Evolutionary conservation across 1,140 invertebrate genomes (phyloP).

Genomic region (Chironomus tepperi): DNA sequence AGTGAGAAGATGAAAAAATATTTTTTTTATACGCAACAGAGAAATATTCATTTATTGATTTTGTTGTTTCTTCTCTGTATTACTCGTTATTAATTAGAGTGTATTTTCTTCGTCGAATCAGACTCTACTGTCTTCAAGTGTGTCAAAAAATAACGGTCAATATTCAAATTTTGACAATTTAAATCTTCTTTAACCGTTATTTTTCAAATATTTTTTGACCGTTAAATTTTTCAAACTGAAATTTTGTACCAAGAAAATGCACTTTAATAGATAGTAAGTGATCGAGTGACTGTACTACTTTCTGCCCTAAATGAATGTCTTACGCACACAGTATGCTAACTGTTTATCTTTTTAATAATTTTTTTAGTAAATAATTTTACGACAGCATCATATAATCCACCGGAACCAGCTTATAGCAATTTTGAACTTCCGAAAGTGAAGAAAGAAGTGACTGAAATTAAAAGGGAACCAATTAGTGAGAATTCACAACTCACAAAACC

Average conservation of each 20-base stretch:
- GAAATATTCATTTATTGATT: background rate
- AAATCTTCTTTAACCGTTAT: background rate
- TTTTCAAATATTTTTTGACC: background rate
- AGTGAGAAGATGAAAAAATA: background rate
- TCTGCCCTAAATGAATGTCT: too few species aligned
- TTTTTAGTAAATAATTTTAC: slow-evolving; percentile 1
- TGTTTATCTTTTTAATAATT: background rate
- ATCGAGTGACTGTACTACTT: too few species aligned
- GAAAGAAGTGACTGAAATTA: background rate
- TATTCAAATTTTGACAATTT: too few species aligned
- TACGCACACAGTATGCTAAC: background rate
- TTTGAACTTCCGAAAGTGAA: background rate
- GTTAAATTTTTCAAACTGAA: background rate
- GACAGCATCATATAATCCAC: background rate
- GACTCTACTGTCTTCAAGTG: too few species aligned
- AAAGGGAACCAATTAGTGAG: background rate
- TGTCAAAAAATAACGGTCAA: too few species aligned
- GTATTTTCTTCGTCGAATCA: too few species aligned
- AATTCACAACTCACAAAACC: background rate
- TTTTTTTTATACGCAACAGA: background rate
- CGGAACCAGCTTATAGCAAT: background rate
- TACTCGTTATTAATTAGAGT: too few species aligned
- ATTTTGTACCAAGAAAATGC: too few species aligned
- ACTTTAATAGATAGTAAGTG: too few species aligned
- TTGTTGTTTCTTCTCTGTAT: background rate